Base-by-base conservation (phyloP, 2,113 vertebrate genomes). In the Prolemur simus region DNA sequence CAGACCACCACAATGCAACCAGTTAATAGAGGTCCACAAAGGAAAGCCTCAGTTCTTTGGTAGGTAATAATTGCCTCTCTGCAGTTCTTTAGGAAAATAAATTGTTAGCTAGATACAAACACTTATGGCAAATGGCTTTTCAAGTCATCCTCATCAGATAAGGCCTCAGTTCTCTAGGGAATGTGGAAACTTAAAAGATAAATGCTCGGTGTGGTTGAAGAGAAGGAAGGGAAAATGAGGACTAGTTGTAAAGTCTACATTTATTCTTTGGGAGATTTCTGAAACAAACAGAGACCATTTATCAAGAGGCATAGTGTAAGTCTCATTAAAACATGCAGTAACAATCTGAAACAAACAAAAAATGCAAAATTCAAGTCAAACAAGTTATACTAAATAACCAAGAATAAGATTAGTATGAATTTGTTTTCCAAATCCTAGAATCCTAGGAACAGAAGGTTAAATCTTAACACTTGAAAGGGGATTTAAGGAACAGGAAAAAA, bases 211-310 rank as follows among this genome's bases (percentile, higher is more conserved):
- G 42, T 87, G 9, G 47, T 54, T 95, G 60, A 94, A 54, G 71
- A 96, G n/a, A 82, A 96, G 74, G 32, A 89, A 91, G 42, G 54
- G 17, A 95, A 87, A 85, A n/a, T 66, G 94, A 96, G 64, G 93
- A 52, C 37, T 73, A 68, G 81, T 2, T 91, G 52, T 73, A 88
- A 76, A 93, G 11, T 90, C 68, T 94, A 1, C 29, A 66, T 73
- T 81, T 86, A 77, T 69, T 84, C 81, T 95, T 80, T 47, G 54
- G 34, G 64, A 84, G 39, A 82, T 60, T 76, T 45, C 73, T 87
- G 27, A 92, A 83, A 95, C 23, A 96, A 87, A 58, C 7, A 92
- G 69, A 92, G 17, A 92, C 39, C 34, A 71, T 34, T 87, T 89
- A 96, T 86, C 71, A 77, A 87, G 39, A 27, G 37, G 23, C 23